These are phyloP conservation scores for Orientallactaga bullata DNA, from an alignment of 2,113 vertebrate species.

Conservation along the genomic window DNA sequence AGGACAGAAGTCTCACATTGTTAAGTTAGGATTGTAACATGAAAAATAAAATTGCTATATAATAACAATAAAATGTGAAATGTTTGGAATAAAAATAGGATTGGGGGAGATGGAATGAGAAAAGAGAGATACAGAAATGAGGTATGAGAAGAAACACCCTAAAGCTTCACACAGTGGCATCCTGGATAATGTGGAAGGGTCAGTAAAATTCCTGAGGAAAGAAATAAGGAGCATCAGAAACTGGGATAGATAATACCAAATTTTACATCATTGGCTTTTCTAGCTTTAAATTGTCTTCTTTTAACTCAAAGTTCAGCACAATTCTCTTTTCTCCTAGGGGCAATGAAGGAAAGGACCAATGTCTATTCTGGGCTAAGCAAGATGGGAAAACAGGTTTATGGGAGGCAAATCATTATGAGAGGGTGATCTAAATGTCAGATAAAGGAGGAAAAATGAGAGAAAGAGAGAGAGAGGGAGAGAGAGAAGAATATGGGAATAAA, in stretches of 20 bases:
- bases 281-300: not conserved
- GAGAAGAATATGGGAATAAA: not conserved
- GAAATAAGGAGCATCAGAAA: not conserved
- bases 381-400: not conserved
- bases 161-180: not conserved
- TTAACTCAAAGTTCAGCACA: not conserved
- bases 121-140: not conserved
- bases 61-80: not conserved
- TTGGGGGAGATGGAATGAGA: not conserved
- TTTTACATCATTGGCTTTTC: not conserved
- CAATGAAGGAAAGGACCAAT: not conserved
- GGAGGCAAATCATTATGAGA: not conserved
- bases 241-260: not conserved
- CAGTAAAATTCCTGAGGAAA: not conserved
- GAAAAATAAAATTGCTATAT: conserved; percentile 18
- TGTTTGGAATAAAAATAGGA: not conserved
- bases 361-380: not conserved
- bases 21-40: not conserved
- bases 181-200: not conserved
- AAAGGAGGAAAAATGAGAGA: not conserved
- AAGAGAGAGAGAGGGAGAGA: not conserved
- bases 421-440: not conserved
- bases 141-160: not conserved
- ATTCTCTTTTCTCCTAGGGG: not conserved
- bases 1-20: not conserved